A percentile compares a stretch with the other conserved stretches of the same genome.
These are phyloP conservation scores for Cephus runcator DNA, from an alignment of 2,888 invertebrate species.

Conservation along the genomic window DNA sequence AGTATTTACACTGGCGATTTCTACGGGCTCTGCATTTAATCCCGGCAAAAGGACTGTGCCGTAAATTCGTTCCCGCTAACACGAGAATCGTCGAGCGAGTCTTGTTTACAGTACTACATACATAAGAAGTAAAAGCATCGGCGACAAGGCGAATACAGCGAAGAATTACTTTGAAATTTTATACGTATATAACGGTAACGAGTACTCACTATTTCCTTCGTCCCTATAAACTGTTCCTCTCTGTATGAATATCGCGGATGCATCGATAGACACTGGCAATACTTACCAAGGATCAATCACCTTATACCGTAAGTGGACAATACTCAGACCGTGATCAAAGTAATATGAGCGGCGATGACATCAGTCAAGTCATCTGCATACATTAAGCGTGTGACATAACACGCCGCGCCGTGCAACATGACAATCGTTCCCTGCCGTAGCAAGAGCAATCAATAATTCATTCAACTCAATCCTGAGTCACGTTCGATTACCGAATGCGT, in stretches of 20 bases:
- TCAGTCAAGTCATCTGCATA: constrained; percentile 38
- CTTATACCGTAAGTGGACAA: neutral
- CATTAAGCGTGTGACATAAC: constrained; percentile 39
- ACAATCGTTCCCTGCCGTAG: constrained; percentile 27
- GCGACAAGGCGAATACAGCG: neutral
- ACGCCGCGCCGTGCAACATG: constrained; percentile 23
- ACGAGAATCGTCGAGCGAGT: neutral
- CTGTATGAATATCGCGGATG: neutral
- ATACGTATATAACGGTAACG: neutral
- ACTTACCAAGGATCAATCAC: neutral
- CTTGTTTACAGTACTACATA: neutral
- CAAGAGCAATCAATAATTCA: constrained; percentile 43
- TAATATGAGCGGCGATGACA: constrained; percentile 28
- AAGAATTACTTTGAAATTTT: neutral
- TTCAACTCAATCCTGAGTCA: constrained; percentile 26
- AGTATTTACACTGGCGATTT: neutral
- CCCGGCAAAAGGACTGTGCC: neutral
- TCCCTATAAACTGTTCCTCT: neutral
- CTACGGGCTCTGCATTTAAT: neutral
- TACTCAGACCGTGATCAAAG: neutral
- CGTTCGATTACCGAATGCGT: constrained; percentile 17
- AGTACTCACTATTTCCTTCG: neutral
- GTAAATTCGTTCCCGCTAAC: neutral
- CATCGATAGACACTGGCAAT: neutral
- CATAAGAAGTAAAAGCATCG: neutral